phyloP scores from a whole-genome alignment of 2,888 invertebrate genomes.

The Ormyrus rosae region DNA sequence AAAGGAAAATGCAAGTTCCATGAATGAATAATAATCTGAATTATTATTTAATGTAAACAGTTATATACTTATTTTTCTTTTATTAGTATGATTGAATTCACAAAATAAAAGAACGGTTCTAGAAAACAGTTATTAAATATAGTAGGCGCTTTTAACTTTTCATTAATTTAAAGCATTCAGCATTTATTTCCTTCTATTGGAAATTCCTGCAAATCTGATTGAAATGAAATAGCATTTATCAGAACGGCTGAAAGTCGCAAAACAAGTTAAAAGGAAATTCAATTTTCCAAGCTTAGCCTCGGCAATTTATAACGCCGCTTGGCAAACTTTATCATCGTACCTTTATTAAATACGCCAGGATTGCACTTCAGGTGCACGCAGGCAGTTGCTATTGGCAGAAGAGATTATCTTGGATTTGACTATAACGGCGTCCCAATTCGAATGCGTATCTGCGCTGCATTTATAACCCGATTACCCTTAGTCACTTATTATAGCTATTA shows the following conservation, averaged over 20 bases:
- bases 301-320: conserved; percentile 1
- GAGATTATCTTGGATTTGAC: background rate
- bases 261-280: conserved; percentile 19
- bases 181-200: too few relatives aligned
- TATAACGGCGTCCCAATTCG: background rate
- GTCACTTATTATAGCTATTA: background rate
- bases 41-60: too few relatives aligned
- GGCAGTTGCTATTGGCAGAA: background rate
- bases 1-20: too few relatives aligned
- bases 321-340: conserved; percentile 27
- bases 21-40: too few relatives aligned
- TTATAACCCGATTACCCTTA: conserved; percentile 1
- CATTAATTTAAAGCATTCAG: too few relatives aligned
- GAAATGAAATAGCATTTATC: conserved; percentile 5
- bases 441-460: background rate
- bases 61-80: too few relatives aligned
- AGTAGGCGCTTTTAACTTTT: too few relatives aligned
- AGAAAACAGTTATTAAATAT: too few relatives aligned
- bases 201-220: background rate
- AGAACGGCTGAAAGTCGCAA: background rate
- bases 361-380: conserved; percentile 8
- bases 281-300: background rate
- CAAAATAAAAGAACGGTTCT: too few relatives aligned
- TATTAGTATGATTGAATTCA: too few relatives aligned
- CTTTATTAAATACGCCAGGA: conserved; percentile 25